Evolutionary conservation across 1,140 invertebrate genomes (phyloP), one percentile per base, ranked within the genome.

Genomic region (Hylaeus anthracinus): DNA sequence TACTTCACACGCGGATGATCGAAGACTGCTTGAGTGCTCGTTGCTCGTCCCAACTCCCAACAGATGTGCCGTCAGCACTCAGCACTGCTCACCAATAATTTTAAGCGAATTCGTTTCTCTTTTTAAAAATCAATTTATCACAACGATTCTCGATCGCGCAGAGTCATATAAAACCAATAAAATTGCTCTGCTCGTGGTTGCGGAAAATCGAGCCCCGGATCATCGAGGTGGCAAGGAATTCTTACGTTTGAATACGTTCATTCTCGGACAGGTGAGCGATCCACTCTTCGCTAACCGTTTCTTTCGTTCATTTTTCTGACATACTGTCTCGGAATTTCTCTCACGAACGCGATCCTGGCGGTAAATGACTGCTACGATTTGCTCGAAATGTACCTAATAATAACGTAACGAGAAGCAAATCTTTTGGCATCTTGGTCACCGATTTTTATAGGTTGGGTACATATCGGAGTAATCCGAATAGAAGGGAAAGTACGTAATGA

Each of bases 401-500:
- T 51, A 64, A 56, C 45, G n/a, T 8, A 14, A 60, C 51, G 60
- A 9, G 26, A 26, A 56, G 4, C 14, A 41, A 63, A 64, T 72
- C 41, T 72, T 64, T 5, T 63, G 76, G 51, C 41, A 58, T 41
- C 6, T 67, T 9, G 14, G n/a, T 43, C 48, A 61, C 79, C 64
- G 67, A 75, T 75, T 80, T 51, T 80, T 80, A 26, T 65, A 80
- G 79, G 79, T 80, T 80, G 72, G 72, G 63, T 73, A 53, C 56
- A 39, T 26, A 8, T 53, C 63, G 51, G 39, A 55, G 72, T 53
- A 69, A 61, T 58, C 26, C 74, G 26, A 26, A 9, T 51, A 48
- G 39, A 61, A 75, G 72, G 53, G 79, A 75, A 80, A 80, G 72
- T 75, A 75, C 37, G 14, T 63, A 74, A 80, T 67, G 66, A 80